A percentile compares a stretch with the other conserved stretches of the same genome.
Evolutionary conservation across 35 echinoderm and acorn worm species (phyloP).

Genomic region (Patiria miniata): DNA sequence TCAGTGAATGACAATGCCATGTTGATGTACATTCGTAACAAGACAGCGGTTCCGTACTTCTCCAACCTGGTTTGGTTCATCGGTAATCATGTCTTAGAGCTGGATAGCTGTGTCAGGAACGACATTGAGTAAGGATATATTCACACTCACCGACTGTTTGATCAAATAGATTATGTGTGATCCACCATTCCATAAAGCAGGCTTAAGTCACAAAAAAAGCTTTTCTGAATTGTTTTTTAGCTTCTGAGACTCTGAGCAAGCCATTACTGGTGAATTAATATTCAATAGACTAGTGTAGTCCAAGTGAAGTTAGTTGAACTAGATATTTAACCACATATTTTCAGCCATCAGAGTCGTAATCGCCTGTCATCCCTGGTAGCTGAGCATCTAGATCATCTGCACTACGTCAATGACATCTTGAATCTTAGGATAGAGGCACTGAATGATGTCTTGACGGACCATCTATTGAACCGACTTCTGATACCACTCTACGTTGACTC

Average conservation of each 20-base stretch:
- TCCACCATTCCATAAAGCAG: too few species aligned
- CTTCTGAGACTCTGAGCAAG: too few species aligned
- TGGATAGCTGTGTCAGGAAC: constrained; percentile 90
- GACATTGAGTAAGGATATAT: constrained; percentile 92
- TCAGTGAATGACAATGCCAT: constrained; percentile 98
- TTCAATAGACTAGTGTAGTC: too few species aligned
- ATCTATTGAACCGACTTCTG: constrained; percentile 83
- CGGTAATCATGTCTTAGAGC: constrained; percentile 88
- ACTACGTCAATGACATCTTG: constrained; percentile 97
- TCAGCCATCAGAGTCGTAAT: constrained; percentile 90
- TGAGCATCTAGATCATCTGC: constrained; percentile 91
- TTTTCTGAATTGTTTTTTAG: too few species aligned
- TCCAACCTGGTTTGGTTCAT: constrained; percentile 99
- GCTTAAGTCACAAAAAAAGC: too few species aligned
- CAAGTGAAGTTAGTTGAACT: too few species aligned
- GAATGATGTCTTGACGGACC: constrained; percentile 90
- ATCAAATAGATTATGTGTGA: too few species aligned
- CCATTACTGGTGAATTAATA: too few species aligned
- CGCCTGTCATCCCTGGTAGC: constrained; percentile 85
- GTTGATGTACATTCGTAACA: constrained; percentile 98
- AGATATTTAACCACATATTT: constrained; percentile 22
- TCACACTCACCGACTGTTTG: too few species aligned
- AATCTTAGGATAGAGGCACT: constrained; percentile 76
- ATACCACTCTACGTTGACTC: constrained; percentile 91
- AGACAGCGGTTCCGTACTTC: constrained; percentile 98